Conservation (phyloP, 2,888 invertebrate species). For the Monopis laevigella region DNA sequence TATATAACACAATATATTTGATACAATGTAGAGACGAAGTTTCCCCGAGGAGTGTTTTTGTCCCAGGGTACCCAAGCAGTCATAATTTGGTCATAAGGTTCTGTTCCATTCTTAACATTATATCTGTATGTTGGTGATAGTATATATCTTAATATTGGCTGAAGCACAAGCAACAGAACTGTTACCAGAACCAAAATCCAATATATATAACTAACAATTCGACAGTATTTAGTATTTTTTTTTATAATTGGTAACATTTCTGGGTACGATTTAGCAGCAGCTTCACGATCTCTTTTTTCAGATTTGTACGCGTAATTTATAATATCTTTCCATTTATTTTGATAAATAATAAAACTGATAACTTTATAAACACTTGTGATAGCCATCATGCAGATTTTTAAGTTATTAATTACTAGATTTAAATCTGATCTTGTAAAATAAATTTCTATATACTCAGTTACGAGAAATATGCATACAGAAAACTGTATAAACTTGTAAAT, state of each 20-base stretch:
- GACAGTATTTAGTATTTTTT: background rate
- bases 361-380: conserved; percentile 44
- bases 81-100: conserved; percentile 1
- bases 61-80: conserved; percentile 31
- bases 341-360: conserved; percentile 37
- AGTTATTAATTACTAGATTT: conserved; percentile 39
- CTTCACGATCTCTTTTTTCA: conserved; percentile 33
- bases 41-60: conserved; percentile 34
- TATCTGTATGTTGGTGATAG: background rate
- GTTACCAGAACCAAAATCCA: conserved; percentile 3
- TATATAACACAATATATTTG: conserved; percentile 45
- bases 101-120: conserved; percentile 3
- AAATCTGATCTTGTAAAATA: conserved; percentile 46
- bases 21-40: conserved; percentile 32
- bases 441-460: conserved; percentile 43
- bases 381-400: conserved; percentile 48
- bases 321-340: conserved; percentile 37
- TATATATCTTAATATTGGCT: background rate
- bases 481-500: conserved; percentile 41
- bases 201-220: background rate
- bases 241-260: background rate
- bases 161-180: background rate
- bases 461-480: conserved; percentile 36
- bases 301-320: conserved; percentile 42
- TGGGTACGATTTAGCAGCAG: conserved; percentile 19